Base-by-base conservation (phyloP, 1,140 invertebrate species). In the Pogonus chalceus region DNA sequence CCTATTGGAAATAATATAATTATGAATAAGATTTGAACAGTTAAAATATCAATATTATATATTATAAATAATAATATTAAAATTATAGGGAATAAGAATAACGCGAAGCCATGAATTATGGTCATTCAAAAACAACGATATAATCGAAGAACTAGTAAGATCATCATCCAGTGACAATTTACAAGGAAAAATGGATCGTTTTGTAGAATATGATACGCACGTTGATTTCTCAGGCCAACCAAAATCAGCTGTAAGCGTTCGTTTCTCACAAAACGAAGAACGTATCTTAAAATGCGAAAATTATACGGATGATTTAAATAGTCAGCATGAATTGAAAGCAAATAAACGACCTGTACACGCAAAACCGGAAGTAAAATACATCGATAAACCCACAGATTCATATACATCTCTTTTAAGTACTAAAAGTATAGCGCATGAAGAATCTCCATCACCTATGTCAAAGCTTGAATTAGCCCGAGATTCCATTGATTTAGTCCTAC, bases 21-120 rank as follows among this genome's bases (percentile, higher is more conserved):
- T 24, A 60, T 7, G 56, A 24, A 43, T 22, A 43, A 23, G 39
- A 35, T 3, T 12, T 35, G 18, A 23, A 37, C 16, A 52, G 51
- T 43, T 52, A 35, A 12, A 14, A 43, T 2, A 52, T 22, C 10
- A 18, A 18, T 18, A 18, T 10, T 4, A 7, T 10, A 7, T 10
- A 7, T 18, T 4, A 9, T 10, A 46, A 46, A 10, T 3, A 35
- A 37, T n/a, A 51, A 35, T 24, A 10, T 4, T 7, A 50, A 24
- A 20, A 23, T 20, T 3, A 23, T 16, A 22, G 16, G 9, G 1
- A 37, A 39, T 7, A 35, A 51, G 21, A 23, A 35, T 14, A 35
- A 51, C 14, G 37, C 50, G 2, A 35, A 35, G 20, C 22, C 35
- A 24, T 35, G 20, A 20, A 16, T 51, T 10, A 51, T 35, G 50